Evolutionary conservation across 2,888 invertebrate species (phyloP).

Genomic region (Lymantria dispar): DNA sequence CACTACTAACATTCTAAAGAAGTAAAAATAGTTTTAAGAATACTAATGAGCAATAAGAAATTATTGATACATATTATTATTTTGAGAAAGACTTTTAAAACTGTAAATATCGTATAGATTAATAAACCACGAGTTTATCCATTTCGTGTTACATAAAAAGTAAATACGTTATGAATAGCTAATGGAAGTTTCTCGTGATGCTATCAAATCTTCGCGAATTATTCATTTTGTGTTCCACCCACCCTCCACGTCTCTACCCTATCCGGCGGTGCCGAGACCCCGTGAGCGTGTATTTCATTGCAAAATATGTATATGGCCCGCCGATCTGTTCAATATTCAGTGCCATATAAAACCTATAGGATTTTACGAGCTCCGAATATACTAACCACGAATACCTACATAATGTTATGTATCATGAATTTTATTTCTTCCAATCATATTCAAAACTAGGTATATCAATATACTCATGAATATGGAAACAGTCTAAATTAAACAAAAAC

Average conservation of each 20-base stretch:
- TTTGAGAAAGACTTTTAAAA: too few relatives aligned
- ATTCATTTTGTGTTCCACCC: slow-evolving; percentile 22
- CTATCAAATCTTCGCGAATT: slow-evolving; percentile 17
- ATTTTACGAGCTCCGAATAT: slow-evolving; percentile 57
- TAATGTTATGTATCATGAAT: slow-evolving; percentile 2
- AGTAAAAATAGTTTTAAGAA: too few relatives aligned
- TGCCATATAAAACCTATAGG: slow-evolving; percentile 62
- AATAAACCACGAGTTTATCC: neutral
- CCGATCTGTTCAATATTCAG: slow-evolving; percentile 64
- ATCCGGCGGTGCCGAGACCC: slow-evolving; percentile 19
- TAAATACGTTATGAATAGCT: slow-evolving; percentile 2
- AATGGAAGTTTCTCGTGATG: slow-evolving; percentile 10
- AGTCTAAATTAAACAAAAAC: neutral
- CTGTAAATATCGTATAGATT: neutral
- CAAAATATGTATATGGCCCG: slow-evolving; percentile 47
- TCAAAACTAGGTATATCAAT: neutral
- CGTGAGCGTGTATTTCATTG: slow-evolving; percentile 44
- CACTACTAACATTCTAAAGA: too few relatives aligned
- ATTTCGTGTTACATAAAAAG: neutral
- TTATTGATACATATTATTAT: too few relatives aligned
- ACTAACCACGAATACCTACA: slow-evolving; percentile 13
- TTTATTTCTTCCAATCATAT: neutral
- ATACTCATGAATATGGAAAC: neutral
- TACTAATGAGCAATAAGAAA: too few relatives aligned
- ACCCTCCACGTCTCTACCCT: slow-evolving; percentile 18